Conservation (phyloP, 2,113 vertebrate genomes). For the Nothocercus julius region DNA sequence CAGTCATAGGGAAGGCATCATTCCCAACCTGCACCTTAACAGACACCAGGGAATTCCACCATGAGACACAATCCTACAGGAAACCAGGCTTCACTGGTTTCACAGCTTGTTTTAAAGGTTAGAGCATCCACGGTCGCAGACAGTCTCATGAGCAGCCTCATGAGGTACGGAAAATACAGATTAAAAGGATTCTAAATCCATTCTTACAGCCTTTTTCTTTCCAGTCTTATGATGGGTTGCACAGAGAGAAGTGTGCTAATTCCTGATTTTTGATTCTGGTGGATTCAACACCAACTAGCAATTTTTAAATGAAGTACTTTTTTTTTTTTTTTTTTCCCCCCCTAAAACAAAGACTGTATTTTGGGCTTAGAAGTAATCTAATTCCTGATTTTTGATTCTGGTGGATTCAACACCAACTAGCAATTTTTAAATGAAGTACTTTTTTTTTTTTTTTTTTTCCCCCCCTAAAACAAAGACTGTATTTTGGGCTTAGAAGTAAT, state of each 20-base stretch:
- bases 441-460: too few relatives aligned
- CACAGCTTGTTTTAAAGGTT: not conserved
- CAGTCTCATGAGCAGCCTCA: rapidly evolving
- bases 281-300: not conserved
- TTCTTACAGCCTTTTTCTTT: not conserved
- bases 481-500: not conserved
- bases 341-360: not conserved
- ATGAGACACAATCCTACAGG: not conserved
- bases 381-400: not conserved
- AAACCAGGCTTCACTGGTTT: not conserved
- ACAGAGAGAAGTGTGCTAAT: not conserved
- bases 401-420: not conserved
- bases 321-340: too few relatives aligned
- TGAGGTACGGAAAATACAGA: not conserved
- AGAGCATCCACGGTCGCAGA: not conserved
- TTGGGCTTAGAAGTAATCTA: not conserved
- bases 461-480: not conserved
- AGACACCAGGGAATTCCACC: not conserved
- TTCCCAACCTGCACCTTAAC: not conserved
- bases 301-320: not conserved
- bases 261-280: not conserved
- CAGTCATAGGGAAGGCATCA: not conserved
- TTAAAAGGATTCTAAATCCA: not conserved
- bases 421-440: not conserved
- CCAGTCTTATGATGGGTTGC: not conserved